These are phyloP conservation scores for Conus ventricosus DNA, from an alignment of 1,140 invertebrate genomes.

Conservation along the genomic window DNA sequence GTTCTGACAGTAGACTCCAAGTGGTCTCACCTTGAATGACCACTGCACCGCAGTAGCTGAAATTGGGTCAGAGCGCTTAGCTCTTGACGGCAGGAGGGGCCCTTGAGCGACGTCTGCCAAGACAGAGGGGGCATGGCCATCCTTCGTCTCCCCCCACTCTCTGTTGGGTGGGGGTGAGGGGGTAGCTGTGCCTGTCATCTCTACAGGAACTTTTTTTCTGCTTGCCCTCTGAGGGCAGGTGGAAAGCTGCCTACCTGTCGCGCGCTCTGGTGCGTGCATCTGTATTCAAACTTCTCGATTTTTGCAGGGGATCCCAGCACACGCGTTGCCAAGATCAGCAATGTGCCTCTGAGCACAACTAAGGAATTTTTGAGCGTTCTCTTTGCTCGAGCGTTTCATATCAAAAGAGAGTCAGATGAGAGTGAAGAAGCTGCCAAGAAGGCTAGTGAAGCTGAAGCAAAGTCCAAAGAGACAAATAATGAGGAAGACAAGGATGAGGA, in stretches of 20 bases:
- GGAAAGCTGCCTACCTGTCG: not conserved
- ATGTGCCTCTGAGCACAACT: slow-evolving; percentile 29
- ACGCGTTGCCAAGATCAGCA: slow-evolving; percentile 33
- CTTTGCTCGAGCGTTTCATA: slow-evolving; percentile 36
- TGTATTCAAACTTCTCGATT: not conserved
- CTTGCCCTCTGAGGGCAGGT: slow-evolving; percentile 33
- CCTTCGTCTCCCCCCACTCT: slow-evolving; percentile 14
- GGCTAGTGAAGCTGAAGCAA: slow-evolving; percentile 5
- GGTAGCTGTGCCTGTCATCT: not conserved
- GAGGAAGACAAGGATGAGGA: slow-evolving; percentile 16
- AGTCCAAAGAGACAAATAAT: slow-evolving; percentile 6
- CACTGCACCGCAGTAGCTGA: not conserved
- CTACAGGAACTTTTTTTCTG: not conserved
- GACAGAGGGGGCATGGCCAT: not conserved
- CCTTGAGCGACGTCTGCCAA: slow-evolving; percentile 18
- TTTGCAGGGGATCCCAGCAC: slow-evolving; percentile 30
- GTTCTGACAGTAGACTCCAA: slow-evolving; percentile 1
- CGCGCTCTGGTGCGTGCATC: slow-evolving; percentile 8
- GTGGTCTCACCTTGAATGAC: not conserved
- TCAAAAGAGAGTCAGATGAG: slow-evolving; percentile 28
- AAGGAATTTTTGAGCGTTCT: slow-evolving; percentile 35
- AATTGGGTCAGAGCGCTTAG: slow-evolving; percentile 27
- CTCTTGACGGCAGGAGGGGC: slow-evolving; percentile 14
- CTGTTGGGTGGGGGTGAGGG: slow-evolving; percentile 14
- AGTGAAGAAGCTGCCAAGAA: slow-evolving; percentile 23